Evolutionary conservation across 2,888 invertebrate genomes (phyloP).

Genomic region (Platycheirus albimanus): DNA sequence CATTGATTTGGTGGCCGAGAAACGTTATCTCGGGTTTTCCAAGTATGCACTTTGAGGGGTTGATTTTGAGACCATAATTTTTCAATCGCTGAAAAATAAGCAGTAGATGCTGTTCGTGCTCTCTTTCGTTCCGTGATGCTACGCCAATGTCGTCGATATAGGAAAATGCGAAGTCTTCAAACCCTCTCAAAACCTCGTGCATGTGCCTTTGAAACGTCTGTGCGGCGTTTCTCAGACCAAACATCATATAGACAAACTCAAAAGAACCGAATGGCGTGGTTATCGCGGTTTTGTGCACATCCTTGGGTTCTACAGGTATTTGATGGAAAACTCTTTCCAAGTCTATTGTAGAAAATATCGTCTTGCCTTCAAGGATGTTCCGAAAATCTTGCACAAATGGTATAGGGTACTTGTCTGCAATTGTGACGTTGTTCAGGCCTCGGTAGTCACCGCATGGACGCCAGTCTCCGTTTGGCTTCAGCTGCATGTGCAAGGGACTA

Average conservation of each 20-base stretch:
- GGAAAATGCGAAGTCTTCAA: too few species aligned
- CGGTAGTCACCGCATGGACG: conserved; percentile 77
- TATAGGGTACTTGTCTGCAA: conserved; percentile 78
- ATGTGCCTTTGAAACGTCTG: too few species aligned
- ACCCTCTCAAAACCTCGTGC: too few species aligned
- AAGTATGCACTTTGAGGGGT: conserved; percentile 28
- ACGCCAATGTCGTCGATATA: conserved; percentile 61
- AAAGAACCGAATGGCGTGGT: too few species aligned
- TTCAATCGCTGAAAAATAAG: conserved; percentile 14
- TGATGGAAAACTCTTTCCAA: too few species aligned
- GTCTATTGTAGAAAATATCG: conserved; percentile 20
- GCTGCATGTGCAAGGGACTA: too few species aligned
- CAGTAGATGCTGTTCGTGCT: conserved; percentile 34
- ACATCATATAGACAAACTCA: too few species aligned
- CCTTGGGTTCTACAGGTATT: conserved; percentile 73
- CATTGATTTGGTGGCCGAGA: conserved; percentile 53
- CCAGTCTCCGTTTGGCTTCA: conserved; percentile 34
- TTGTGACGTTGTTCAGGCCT: conserved; percentile 75
- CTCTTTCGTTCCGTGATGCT: conserved; percentile 25
- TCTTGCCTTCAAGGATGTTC: conserved; percentile 17
- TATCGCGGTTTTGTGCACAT: conserved; percentile 79
- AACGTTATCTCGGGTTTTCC: conserved; percentile 37
- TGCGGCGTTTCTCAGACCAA: too few species aligned
- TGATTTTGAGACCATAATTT: too few species aligned
- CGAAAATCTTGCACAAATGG: conserved; percentile 77